Conservation (phyloP, 2,113 vertebrate genomes). For the Pollimyrus isidori region DNA sequence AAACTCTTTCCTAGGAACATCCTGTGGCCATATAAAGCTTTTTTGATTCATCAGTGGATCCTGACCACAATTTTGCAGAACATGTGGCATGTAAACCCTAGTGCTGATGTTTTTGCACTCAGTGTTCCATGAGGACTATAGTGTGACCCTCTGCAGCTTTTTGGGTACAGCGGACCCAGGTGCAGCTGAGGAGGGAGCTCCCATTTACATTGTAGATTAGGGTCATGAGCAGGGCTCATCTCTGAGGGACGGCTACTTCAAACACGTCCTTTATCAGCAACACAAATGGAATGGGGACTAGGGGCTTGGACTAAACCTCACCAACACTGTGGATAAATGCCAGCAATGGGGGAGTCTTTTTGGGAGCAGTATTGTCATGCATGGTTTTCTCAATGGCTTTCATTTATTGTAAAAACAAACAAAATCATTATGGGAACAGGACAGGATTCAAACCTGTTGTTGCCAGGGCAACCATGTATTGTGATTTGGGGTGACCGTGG, state of each 20-base stretch:
- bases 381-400: background rate
- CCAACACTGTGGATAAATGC: background rate
- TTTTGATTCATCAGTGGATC: background rate
- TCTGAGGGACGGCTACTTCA: slow-evolving; percentile 24
- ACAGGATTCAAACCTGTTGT: slow-evolving; percentile 30
- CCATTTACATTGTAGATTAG: slow-evolving; percentile 39
- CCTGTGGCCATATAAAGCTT: background rate
- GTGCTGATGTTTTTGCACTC: background rate
- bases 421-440: background rate
- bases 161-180: slow-evolving; percentile 28
- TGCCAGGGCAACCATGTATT: slow-evolving; percentile 28
- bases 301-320: background rate
- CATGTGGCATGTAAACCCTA: background rate
- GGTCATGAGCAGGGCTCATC: background rate
- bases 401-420: background rate
- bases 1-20: background rate
- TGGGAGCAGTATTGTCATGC: background rate
- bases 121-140: background rate
- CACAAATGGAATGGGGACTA: slow-evolving; percentile 19
- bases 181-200: slow-evolving; percentile 22
- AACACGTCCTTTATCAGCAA: slow-evolving; percentile 31
- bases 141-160: background rate
- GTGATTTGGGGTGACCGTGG: slow-evolving; percentile 37
- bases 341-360: background rate
- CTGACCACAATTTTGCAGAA: background rate